Base-by-base conservation (phyloP, 2,113 vertebrate genomes). In the Alouatta palliata region DNA sequence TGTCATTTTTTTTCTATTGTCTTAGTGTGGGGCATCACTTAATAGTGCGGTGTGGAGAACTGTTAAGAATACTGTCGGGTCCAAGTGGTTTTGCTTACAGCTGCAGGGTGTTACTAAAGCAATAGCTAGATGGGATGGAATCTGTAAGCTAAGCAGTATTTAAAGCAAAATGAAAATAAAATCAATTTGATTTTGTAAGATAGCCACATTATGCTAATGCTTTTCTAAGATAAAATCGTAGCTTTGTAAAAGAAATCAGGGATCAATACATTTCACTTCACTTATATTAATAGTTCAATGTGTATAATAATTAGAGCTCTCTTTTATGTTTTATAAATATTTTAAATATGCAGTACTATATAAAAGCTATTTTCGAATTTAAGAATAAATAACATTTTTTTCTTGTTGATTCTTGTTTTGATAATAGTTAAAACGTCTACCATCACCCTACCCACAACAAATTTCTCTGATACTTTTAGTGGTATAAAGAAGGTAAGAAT, bases 101-200 rank as follows among this genome's bases (percentile, higher is more conserved):
- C 32, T 20, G 47, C 20, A 37, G 68, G n/a, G 3, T 70, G 49
- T 82, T 83, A 64, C 25, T 52, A 82, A 52, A 81, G 32, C 73
- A 70, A 1, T 70, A 47, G 37, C 37, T 86, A 45, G 68, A 52
- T 68, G 30, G 82, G 94, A 82, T 61, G 5, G 12, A 45, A 21
- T 10, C 54, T 90, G 81, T 81, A 71, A 70, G n/a, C 54, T 87
- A 71, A 94, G 81, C 58, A 87, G 45, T 16, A 14, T 73, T 83
- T 81, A 47, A 96, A 82, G 35, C 49, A 56, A 84, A 95, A 64
- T 70, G 52, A 89, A 91, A 91, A 73, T 79, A 68, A 87, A 92
- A 52, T 68, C 2, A 61, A 8, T 64, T 91, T 79, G 40, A 14
- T 77, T 45, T 40, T 64, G 4, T 70, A 47, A 86, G n/a, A 88